Evolutionary conservation across 1,140 invertebrate species (phyloP).

Genomic region (Macrosteles quadrilineatus): DNA sequence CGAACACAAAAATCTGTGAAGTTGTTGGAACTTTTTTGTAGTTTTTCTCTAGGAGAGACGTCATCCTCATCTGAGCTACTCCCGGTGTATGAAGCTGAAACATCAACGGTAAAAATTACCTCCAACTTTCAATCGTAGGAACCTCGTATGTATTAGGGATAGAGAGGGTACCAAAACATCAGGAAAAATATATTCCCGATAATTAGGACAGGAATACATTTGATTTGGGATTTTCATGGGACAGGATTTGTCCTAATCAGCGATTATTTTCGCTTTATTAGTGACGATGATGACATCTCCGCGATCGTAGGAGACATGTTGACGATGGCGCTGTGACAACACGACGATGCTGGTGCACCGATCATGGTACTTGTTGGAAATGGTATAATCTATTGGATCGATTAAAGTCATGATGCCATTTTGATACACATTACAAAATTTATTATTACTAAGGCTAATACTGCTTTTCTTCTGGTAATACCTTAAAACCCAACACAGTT

Average conservation of each 20-base stretch:
- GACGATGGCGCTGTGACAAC: too few species aligned
- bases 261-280: not conserved
- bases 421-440: too few species aligned
- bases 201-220: not conserved
- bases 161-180: not conserved
- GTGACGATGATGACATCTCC: not conserved
- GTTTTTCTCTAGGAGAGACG: conserved; percentile 82
- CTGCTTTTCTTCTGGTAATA: too few species aligned
- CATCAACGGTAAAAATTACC: not conserved
- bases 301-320: not conserved
- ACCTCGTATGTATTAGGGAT: not conserved
- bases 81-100: conserved; percentile 83
- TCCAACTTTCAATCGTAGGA: not conserved
- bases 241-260: not conserved
- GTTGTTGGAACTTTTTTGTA: conserved; percentile 76
- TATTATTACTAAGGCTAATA: too few species aligned
- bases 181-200: not conserved
- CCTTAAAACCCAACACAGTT: too few species aligned
- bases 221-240: too few species aligned
- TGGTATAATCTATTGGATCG: too few species aligned
- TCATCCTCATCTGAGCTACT: conserved; percentile 86
- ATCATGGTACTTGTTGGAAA: too few species aligned
- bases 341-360: too few species aligned
- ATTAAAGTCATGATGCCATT: too few species aligned
- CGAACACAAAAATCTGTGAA: conserved; percentile 88